These are phyloP conservation scores for Salvator merianae DNA, from an alignment of 2,113 vertebrate genomes.

Conservation along the genomic window DNA sequence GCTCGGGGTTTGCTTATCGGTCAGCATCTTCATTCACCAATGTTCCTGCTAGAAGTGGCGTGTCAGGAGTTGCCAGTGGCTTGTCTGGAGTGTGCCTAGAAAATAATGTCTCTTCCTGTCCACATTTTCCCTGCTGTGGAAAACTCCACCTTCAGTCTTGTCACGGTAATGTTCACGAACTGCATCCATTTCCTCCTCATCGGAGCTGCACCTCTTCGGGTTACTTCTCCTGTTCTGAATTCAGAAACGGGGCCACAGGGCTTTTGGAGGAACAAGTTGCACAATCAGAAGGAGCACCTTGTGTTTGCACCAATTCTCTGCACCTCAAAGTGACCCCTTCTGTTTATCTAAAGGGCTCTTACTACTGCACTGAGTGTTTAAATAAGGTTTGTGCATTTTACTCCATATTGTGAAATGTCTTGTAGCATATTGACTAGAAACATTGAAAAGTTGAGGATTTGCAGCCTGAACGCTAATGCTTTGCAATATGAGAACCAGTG, in stretches of 20 bases:
- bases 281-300: conserved; percentile 80
- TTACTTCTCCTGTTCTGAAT: conserved; percentile 84
- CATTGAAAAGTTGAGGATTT: background rate
- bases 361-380: conserved; percentile 90
- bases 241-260: conserved; percentile 75
- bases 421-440: background rate
- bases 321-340: conserved; percentile 87
- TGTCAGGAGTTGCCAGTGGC: conserved; percentile 67
- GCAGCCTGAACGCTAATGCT: background rate
- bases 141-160: conserved; percentile 81
- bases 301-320: conserved; percentile 86
- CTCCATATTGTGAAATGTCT: fast-evolving
- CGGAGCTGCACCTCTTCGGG: conserved; percentile 79
- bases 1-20: conserved; percentile 76
- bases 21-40: conserved; percentile 73
- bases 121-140: conserved; percentile 84
- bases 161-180: conserved; percentile 71
- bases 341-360: conserved; percentile 87
- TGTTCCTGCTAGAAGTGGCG: conserved; percentile 66
- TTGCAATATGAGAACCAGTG: background rate
- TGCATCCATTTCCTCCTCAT: conserved; percentile 75
- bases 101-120: conserved; percentile 74
- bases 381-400: conserved; percentile 87
- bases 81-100: conserved; percentile 76
- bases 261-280: conserved; percentile 77